Percentiles rank a stretch among this genome's conserved stretches.
These are phyloP conservation scores for Apamea monoglypha DNA, from an alignment of 2,888 invertebrate genomes.

Conservation along the genomic window DNA sequence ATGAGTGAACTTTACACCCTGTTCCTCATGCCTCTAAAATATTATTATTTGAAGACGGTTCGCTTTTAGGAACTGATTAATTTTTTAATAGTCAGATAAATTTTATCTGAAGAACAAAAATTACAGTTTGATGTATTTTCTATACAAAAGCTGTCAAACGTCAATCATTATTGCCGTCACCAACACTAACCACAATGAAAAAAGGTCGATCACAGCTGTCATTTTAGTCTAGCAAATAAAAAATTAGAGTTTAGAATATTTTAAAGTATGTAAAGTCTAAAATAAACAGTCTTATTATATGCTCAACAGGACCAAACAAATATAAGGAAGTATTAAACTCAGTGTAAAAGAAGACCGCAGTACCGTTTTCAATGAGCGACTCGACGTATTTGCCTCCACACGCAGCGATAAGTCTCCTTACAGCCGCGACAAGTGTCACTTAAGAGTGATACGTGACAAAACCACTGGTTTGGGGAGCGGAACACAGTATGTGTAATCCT, in stretches of 20 bases:
- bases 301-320: background rate
- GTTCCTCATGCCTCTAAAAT: too few relatives aligned
- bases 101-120: too few relatives aligned
- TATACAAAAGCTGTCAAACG: too few relatives aligned
- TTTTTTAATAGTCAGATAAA: too few relatives aligned
- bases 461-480: constrained; percentile 37
- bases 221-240: background rate
- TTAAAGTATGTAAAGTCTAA: background rate
- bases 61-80: too few relatives aligned
- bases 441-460: constrained; percentile 51
- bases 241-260: background rate
- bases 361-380: constrained; percentile 19
- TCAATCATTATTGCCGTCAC: too few relatives aligned
- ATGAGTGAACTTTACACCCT: too few relatives aligned
- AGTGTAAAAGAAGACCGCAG: constrained; percentile 3
- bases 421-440: constrained; percentile 49
- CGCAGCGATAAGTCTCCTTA: constrained; percentile 44
- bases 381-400: constrained; percentile 40
- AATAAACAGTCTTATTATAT: background rate
- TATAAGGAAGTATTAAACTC: background rate
- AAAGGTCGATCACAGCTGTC: too few relatives aligned
- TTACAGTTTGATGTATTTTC: too few relatives aligned
- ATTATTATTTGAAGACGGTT: background rate
- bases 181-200: too few relatives aligned
- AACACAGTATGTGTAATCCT: constrained; percentile 25